Evolutionary conservation across 2,888 invertebrate species (phyloP).

Genomic region (Antheraea assamensis): DNA sequence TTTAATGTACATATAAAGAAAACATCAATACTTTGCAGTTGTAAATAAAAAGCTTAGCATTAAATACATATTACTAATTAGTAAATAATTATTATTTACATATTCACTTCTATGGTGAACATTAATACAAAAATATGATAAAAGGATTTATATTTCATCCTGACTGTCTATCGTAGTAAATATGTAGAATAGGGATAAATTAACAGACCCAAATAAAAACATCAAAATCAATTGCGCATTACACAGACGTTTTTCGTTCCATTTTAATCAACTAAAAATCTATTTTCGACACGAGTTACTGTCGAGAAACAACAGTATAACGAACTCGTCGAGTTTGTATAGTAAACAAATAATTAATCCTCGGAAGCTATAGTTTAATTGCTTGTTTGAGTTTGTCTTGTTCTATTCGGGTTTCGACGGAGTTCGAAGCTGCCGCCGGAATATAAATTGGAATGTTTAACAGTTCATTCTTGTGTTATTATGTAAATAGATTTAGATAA

Average conservation of each 20-base stretch:
- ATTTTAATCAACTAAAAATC: not conserved
- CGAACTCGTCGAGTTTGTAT: constrained; percentile 62
- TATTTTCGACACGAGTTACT: not conserved
- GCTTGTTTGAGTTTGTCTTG: constrained; percentile 72
- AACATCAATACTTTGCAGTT: too few species aligned
- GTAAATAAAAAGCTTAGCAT: too few species aligned
- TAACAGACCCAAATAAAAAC: not conserved
- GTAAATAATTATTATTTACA: too few species aligned
- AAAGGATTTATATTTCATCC: too few species aligned
- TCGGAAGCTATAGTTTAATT: constrained; percentile 70
- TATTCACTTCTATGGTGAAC: too few species aligned
- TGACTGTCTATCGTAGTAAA: too few species aligned
- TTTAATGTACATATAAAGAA: too few species aligned
- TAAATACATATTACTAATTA: too few species aligned
- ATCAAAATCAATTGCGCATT: not conserved
- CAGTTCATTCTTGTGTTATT: constrained; percentile 1
- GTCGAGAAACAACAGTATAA: constrained; percentile 22
- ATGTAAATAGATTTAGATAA: not conserved
- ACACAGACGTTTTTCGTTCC: not conserved
- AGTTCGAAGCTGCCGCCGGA: constrained; percentile 6
- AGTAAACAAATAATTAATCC: constrained; percentile 78
- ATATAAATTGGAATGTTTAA: constrained; percentile 8
- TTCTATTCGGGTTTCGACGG: constrained; percentile 11
- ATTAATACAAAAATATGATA: too few species aligned
- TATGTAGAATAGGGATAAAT: not conserved